Conservation (phyloP, 1,140 invertebrate species). For the Trichonephila clavata region DNA sequence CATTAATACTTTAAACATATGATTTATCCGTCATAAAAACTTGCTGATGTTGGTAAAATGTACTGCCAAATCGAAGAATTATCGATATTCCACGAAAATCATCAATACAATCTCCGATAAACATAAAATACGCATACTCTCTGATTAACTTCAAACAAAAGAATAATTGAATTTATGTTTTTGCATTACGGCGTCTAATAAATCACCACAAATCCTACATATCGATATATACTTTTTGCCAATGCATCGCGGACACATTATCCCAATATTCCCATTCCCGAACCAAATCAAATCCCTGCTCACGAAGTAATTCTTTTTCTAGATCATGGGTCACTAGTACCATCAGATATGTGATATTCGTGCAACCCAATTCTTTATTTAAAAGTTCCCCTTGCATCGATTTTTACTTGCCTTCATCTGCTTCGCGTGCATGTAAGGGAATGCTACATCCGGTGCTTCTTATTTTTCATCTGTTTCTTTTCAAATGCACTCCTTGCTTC, state of each 20-base stretch:
- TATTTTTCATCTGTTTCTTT: neutral
- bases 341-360: neutral
- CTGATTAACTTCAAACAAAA: neutral
- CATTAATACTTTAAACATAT: too few species aligned
- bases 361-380: neutral
- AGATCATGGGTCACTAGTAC: neutral
- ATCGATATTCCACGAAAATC: too few species aligned
- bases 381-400: neutral
- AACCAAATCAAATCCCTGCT: too few species aligned
- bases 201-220: neutral
- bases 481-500: neutral
- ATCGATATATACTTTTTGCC: neutral
- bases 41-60: too few species aligned
- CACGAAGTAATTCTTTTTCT: neutral
- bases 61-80: too few species aligned
- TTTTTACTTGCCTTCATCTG: neutral
- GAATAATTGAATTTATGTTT: neutral
- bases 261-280: neutral
- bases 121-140: too few species aligned
- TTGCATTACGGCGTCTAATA: neutral
- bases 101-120: too few species aligned
- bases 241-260: neutral
- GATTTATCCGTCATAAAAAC: too few species aligned
- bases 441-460: neutral
- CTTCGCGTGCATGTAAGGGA: neutral